Evolutionary conservation across 2,888 invertebrate species (phyloP).

Genomic region (Drosophila stalkeri): DNA sequence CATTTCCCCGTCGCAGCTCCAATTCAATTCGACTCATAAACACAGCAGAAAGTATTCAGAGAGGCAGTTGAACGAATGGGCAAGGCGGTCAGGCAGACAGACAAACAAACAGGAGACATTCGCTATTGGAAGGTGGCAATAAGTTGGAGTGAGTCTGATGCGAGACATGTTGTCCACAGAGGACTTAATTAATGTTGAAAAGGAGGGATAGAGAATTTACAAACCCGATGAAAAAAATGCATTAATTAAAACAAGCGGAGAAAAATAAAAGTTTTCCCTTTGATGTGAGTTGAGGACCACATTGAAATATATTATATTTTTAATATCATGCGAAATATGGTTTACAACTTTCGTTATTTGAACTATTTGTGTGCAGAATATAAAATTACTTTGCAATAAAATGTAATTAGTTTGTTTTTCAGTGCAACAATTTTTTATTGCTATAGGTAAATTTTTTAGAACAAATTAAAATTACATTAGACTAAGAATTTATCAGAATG

Average conservation of each 20-base stretch:
- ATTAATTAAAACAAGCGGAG: slow-evolving; percentile 12
- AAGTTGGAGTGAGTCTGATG: slow-evolving; percentile 15
- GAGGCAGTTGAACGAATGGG: not conserved
- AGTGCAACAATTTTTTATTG: too few species aligned
- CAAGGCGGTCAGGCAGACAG: slow-evolving; percentile 18
- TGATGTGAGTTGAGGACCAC: not conserved
- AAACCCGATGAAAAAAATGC: slow-evolving; percentile 13
- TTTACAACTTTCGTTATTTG: not conserved
- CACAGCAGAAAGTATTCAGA: slow-evolving; percentile 33
- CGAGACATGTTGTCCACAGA: slow-evolving; percentile 21
- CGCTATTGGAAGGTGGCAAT: slow-evolving; percentile 33
- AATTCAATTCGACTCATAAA: slow-evolving; percentile 59
- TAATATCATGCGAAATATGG: not conserved
- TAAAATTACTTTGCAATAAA: not conserved
- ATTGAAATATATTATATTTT: not conserved
- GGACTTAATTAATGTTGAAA: slow-evolving; percentile 54
- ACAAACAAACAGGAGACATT: slow-evolving; percentile 17
- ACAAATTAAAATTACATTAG: too few species aligned
- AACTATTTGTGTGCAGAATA: not conserved
- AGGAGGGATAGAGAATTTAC: slow-evolving; percentile 21
- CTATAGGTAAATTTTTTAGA: too few species aligned
- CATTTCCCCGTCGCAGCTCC: slow-evolving; percentile 30
- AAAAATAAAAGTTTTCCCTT: slow-evolving; percentile 14
- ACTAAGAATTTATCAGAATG: too few species aligned
- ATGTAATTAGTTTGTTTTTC: not conserved